Percentiles rank a stretch among this genome's conserved stretches.
Conservation (phyloP, 2,113 vertebrate genomes). For the Equus quagga region DNA sequence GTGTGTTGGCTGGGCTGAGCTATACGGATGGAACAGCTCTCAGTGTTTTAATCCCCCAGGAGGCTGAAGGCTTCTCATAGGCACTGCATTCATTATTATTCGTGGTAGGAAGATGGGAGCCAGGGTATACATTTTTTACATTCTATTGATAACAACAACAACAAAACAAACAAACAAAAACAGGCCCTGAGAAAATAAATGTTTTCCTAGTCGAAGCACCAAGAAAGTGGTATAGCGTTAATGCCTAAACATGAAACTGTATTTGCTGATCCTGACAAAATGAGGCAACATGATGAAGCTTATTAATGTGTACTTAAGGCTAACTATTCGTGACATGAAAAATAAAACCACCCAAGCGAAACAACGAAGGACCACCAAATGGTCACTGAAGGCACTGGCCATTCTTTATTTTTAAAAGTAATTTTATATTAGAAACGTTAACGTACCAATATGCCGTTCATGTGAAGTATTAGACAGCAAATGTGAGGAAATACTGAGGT, state of each 20-base stretch:
- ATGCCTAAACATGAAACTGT: neutral
- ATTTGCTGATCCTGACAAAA: neutral
- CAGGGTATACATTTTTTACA: neutral
- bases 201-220: neutral
- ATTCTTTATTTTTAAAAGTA: slow-evolving; percentile 28
- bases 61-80: neutral
- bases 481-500: neutral
- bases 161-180: neutral
- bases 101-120: neutral
- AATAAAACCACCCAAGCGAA: neutral
- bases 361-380: neutral
- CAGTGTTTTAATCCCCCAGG: neutral
- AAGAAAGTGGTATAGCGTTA: neutral
- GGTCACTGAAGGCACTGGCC: neutral
- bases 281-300: neutral
- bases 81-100: neutral
- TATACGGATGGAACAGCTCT: rapidly evolving
- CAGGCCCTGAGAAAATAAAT: neutral
- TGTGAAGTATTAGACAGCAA: neutral
- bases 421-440: neutral
- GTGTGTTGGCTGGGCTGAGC: neutral
- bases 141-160: neutral
- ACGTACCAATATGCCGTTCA: neutral
- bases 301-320: neutral
- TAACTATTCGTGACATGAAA: neutral